Conservation (phyloP, 2,797 vertebrate species). For the Lemur catta region DNA sequence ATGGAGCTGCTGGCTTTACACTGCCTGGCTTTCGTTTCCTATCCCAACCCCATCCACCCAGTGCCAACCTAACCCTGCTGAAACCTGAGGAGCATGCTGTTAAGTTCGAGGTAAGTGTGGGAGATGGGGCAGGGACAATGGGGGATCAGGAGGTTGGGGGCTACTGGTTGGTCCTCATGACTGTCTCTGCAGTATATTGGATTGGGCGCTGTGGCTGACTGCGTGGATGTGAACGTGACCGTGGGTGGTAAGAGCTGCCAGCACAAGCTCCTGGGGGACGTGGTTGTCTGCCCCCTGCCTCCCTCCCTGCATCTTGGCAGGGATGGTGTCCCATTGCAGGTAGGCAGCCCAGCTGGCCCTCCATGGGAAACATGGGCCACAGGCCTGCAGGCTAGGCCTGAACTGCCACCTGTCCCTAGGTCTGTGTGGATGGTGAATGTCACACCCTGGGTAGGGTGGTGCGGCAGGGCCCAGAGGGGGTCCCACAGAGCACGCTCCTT, state of each 20-base stretch:
- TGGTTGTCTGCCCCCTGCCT: conserved; percentile 93
- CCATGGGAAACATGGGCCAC: background rate
- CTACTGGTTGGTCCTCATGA: background rate
- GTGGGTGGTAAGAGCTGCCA: conserved; percentile 90
- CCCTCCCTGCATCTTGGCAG: conserved; percentile 86
- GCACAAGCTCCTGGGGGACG: conserved; percentile 90
- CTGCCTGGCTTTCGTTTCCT: conserved; percentile 88
- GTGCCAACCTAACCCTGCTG: conserved; percentile 79
- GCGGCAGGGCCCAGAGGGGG: conserved; percentile 81
- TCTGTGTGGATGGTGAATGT: conserved; percentile 90
- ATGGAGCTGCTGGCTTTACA: conserved; percentile 84
- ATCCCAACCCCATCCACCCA: conserved; percentile 84
- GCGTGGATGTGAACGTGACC: conserved; percentile 92
- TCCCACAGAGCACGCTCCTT: conserved; percentile 88
- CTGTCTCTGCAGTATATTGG: conserved; percentile 88
- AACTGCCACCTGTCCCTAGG: conserved; percentile 80
- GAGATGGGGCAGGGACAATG: background rate
- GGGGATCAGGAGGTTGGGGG: background rate
- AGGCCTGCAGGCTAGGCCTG: background rate
- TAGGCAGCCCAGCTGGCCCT: conserved; percentile 69
- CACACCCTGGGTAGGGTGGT: conserved; percentile 88
- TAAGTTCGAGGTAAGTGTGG: conserved; percentile 87
- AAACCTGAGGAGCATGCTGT: conserved; percentile 88
- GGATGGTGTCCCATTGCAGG: conserved; percentile 88
- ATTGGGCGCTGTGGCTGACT: conserved; percentile 88